phyloP scores from a whole-genome alignment of 2,113 vertebrate species.

The Pluvianellus socialis region DNA sequence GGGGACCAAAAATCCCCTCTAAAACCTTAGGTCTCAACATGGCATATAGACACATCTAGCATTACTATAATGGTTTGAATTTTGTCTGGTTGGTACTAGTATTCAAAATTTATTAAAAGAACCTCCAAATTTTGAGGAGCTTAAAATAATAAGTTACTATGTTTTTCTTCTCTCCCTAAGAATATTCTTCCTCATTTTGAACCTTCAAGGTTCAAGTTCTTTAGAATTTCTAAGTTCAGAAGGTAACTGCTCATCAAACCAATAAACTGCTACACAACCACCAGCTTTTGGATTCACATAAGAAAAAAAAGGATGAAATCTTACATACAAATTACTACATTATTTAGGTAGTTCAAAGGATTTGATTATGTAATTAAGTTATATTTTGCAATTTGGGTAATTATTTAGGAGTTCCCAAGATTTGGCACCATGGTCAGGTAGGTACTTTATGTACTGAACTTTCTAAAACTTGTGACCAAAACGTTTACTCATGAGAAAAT shows the following conservation, averaged over 20 bases:
- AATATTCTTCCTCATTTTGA: neutral
- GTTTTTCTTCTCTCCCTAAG: neutral
- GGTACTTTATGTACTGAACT: neutral
- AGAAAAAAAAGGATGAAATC: neutral
- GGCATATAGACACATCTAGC: neutral
- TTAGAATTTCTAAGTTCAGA: neutral
- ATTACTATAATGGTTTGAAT: neutral
- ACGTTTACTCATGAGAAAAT: neutral
- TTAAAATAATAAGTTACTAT: neutral
- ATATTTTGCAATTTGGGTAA: neutral
- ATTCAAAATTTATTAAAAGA: neutral
- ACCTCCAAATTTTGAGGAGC: neutral
- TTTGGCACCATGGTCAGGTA: neutral
- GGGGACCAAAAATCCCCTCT: neutral
- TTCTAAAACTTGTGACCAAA: neutral
- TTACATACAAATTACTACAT: neutral
- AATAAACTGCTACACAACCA: neutral
- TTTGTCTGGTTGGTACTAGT: neutral
- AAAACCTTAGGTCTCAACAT: neutral
- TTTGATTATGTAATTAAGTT: neutral
- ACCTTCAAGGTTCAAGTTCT: neutral
- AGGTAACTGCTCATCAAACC: neutral
- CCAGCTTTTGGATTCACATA: neutral
- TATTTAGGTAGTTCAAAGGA: neutral
- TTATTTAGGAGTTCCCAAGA: neutral